Base-by-base conservation (phyloP, 2,797 vertebrate species). In the Cyclopterus lumpus region DNA sequence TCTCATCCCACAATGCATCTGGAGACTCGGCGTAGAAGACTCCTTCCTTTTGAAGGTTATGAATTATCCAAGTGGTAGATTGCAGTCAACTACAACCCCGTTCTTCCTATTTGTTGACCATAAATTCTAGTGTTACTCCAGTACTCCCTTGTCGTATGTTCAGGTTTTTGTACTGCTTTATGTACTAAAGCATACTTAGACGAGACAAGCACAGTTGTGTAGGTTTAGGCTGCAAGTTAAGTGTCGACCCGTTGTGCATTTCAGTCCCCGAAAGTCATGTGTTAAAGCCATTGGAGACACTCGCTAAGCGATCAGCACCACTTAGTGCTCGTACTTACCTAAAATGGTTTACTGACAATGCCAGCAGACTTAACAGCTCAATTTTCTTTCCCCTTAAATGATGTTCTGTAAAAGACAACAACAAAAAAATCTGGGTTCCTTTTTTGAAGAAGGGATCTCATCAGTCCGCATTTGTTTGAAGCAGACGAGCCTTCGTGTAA, bases 131-230 rank as follows among this genome's bases (percentile, higher is more conserved):
- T 83, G 71, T 85, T 84, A 87, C 79, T 90, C 85, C 85, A 83
- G 82, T 80, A 70, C 77, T 76, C 85, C 82, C 79, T 80, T 75
- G 76, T 86, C 68, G 73, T 80, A 69, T 77, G 86, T 89, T 84
- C 84, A 86, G 79, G 82, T 82, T 88, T 90, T 86, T 88, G 85
- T 89, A 88, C 75, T 74, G 89, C 86, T 91, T 90, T 88, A 81
- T 81, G 67, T 77, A 81, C 76, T 85, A 83, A 90, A 89, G 88
- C 86, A 80, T 80, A 70, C 85, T 67, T 48, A 38, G 80, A 88
- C 66, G 16, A 87, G 79, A 84, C 81, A 79, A 92, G 92, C 92
- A 89, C 92, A 92, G 88, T 84, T 86, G 87, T 87, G 83, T 79
- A 86, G 82, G 86, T 84, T 77, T 72, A 81, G 73, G 71, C 82